phyloP scores from a whole-genome alignment of 2,888 invertebrate genomes.

The Trachelus tabidus region DNA sequence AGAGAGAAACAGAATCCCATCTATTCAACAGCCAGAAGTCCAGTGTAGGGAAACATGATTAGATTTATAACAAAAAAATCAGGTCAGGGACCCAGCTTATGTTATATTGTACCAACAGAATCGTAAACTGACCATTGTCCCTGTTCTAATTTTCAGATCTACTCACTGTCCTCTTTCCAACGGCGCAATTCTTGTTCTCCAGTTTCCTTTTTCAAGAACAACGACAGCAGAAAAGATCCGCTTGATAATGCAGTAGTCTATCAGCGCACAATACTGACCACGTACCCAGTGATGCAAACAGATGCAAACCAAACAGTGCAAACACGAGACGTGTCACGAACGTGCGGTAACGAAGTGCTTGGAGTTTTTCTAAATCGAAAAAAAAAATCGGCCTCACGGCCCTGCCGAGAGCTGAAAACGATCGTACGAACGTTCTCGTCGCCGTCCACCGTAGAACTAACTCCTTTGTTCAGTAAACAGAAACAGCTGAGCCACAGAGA shows the following conservation, averaged over 20 bases:
- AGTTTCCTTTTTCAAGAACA: not conserved
- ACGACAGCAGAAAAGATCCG: not conserved
- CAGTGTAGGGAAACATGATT: not conserved
- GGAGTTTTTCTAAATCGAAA: not conserved
- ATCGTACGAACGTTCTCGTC: conserved; percentile 38
- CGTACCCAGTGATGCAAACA: not conserved
- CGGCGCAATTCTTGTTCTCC: not conserved
- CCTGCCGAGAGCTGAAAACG: not conserved
- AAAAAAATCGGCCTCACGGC: not conserved
- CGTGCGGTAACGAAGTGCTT: not conserved
- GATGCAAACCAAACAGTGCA: not conserved
- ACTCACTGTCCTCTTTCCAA: not conserved
- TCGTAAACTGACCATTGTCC: not conserved
- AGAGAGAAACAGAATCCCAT: not conserved
- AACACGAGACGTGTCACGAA: not conserved
- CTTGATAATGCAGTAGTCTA: not conserved
- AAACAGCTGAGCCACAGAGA: conserved; percentile 58
- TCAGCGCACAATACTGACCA: not conserved
- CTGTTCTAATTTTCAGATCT: not conserved
- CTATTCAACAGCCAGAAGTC: not conserved
- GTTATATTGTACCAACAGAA: not conserved
- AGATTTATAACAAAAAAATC: not conserved
- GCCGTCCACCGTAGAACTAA: conserved; percentile 51
- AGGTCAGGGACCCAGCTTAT: not conserved
- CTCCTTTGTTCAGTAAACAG: conserved; percentile 65